A percentile compares a stretch with the other conserved stretches of the same genome.
Conservation (phyloP, 2,888 invertebrate species). For the Labia minor region DNA sequence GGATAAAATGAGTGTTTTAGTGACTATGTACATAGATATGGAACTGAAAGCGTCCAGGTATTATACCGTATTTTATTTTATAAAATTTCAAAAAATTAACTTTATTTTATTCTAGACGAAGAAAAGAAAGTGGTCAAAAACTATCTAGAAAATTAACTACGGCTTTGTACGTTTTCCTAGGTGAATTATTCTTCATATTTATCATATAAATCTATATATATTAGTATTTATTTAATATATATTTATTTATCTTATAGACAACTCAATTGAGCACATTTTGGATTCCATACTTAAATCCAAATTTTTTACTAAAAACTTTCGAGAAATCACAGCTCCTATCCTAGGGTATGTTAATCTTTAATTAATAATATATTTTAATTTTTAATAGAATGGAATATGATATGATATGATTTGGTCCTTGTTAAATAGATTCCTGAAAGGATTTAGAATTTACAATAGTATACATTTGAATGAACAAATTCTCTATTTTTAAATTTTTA, state of each 20-base stretch:
- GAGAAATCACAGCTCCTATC: slow-evolving; percentile 27
- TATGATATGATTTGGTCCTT: no score
- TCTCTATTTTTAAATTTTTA: no score
- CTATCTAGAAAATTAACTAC: slow-evolving; percentile 27
- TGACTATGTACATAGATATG: slow-evolving; percentile 39
- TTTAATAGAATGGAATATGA: not conserved
- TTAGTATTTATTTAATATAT: slow-evolving; percentile 18
- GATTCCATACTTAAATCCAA: slow-evolving; percentile 30
- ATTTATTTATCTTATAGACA: slow-evolving; percentile 25
- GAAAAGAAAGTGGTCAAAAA: slow-evolving; percentile 26
- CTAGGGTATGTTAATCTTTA: slow-evolving; percentile 27
- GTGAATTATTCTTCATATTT: slow-evolving; percentile 23
- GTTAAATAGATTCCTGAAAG: no score
- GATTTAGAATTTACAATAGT: no score
- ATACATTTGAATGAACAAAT: no score
- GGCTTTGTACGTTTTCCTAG: slow-evolving; percentile 27
- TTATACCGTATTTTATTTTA: not conserved
- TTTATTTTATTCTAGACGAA: slow-evolving; percentile 21
- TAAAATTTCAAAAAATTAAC: no score
- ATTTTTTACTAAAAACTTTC: slow-evolving; percentile 25
- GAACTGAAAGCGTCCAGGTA: slow-evolving; percentile 36
- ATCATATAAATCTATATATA: not conserved
- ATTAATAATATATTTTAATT: not conserved
- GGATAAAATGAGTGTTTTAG: slow-evolving; percentile 37
- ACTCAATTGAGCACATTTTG: slow-evolving; percentile 29